Evolutionary conservation across 2,797 vertebrate species (phyloP).

Genomic region (Malacoctenus gilli): DNA sequence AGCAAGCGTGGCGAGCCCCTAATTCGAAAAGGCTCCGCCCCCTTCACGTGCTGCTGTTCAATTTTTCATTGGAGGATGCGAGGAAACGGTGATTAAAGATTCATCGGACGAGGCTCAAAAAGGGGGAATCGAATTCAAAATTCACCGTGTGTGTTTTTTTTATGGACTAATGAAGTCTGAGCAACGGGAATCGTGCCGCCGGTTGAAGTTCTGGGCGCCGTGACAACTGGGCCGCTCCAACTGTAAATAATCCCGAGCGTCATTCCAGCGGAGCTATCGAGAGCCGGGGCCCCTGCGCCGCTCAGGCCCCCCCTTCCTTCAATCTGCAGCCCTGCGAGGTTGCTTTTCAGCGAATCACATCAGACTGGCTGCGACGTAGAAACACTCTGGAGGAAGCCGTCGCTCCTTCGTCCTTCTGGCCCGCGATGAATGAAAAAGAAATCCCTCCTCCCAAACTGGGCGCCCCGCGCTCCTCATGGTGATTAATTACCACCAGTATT

Average conservation of each 20-base stretch:
- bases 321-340: slow-evolving; percentile 13
- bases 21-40: slow-evolving; percentile 20
- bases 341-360: slow-evolving; percentile 24
- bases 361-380: slow-evolving; percentile 21
- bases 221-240: background rate
- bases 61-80: slow-evolving; percentile 75
- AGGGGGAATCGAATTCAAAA: slow-evolving; percentile 74
- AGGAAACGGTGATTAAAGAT: slow-evolving; percentile 74
- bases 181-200: slow-evolving; percentile 17
- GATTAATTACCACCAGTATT: slow-evolving; percentile 47
- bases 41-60: slow-evolving; percentile 55
- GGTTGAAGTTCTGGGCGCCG: background rate
- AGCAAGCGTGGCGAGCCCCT: slow-evolving; percentile 12
- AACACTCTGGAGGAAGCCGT: slow-evolving; percentile 17
- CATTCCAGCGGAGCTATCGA: slow-evolving; percentile 1
- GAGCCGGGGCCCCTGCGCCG: slow-evolving; percentile 9
- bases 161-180: slow-evolving; percentile 54
- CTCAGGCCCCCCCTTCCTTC: background rate
- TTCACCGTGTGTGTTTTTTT: slow-evolving; percentile 69
- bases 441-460: slow-evolving; percentile 9
- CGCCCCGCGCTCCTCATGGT: slow-evolving; percentile 35
- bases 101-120: slow-evolving; percentile 68
- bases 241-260: background rate
- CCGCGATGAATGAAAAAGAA: slow-evolving; percentile 44
- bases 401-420: slow-evolving; percentile 32